Evolutionary conservation across 35 echinoderm and acorn worm genomes (phyloP), one percentile per base, ranked within the genome.

Genomic region (Stichopus chloronotus): DNA sequence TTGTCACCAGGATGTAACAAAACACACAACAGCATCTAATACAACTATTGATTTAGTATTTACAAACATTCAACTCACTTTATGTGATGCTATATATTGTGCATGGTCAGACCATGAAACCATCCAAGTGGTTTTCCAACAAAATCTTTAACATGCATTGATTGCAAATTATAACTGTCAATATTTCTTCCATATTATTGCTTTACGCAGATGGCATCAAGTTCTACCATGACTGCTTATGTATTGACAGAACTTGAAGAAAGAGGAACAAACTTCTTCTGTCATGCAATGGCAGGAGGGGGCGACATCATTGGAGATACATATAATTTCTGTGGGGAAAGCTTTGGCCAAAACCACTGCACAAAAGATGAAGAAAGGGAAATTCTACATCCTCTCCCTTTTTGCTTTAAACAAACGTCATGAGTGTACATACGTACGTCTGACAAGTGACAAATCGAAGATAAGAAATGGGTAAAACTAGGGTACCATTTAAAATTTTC

Each of bases 101-200:
- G 80, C 53, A 56, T 83, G 80, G 80, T 83, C 80, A 56, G 80
- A 83, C 52, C 56, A 55, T n/a, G 56, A 83, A 81, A 23, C 30
- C 78, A 81, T 77, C 16, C 72, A 77, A 77, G 16, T 17, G 25
- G 72, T 0, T 11, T 11, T 77, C 16, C 30, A 43, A 77, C 72
- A 77, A 77, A 77, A 8, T 77, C 72, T 77, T 77, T 77, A 8
- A 77, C 8, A 17, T 17, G 3, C 25, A 77, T 43, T 25, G 56
- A 22, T 10, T 76, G 23, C 72, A 77, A 8, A 77, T 77, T 77
- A 11, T 77, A 77, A 77, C 72, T 77, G 72, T 17, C 72, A 11
- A 77, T 25, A 9, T 77, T 11, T 77, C 16, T 77, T 77, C 16
- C 72, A 11, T 77, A 11, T 17, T 77, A 25, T 77, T 11, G 16